These are phyloP conservation scores for Aplysina aerophoba DNA, from an alignment of 37 sponge, comb jelly and placozoan species.

Conservation along the genomic window DNA sequence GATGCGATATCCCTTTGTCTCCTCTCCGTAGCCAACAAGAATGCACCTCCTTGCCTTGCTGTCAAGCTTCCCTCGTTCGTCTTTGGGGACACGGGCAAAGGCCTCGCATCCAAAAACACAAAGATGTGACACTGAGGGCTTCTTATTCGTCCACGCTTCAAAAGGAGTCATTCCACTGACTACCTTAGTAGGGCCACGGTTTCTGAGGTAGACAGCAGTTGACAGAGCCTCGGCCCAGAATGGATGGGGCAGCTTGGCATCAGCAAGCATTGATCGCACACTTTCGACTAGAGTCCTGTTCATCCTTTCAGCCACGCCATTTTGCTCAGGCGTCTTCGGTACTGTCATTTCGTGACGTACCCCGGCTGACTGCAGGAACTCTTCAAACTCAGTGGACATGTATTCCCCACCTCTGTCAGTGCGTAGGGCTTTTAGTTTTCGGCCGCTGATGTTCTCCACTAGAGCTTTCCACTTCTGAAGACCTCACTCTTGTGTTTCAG, in stretches of 20 bases:
- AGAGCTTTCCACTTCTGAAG: conserved; percentile 70
- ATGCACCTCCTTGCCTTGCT: conserved; percentile 30
- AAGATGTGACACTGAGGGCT: conserved; percentile 36
- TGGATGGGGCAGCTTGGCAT: conserved; percentile 57
- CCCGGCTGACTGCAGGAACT: conserved; percentile 55
- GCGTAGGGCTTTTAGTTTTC: conserved; percentile 57
- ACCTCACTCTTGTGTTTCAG: conserved; percentile 58
- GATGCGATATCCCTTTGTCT: conserved; percentile 47
- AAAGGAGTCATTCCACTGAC: conserved; percentile 42
- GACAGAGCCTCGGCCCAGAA: conserved; percentile 79
- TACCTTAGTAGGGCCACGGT: conserved; percentile 56
- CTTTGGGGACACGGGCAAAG: conserved; percentile 45
- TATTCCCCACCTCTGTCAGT: conserved; percentile 68
- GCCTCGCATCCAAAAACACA: conserved; percentile 46
- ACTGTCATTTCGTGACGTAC: conserved; percentile 60
- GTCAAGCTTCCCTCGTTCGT: conserved; percentile 35
- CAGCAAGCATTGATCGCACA: conserved; percentile 67
- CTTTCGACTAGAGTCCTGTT: conserved; percentile 73
- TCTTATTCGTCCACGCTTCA: conserved; percentile 42
- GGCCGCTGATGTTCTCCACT: conserved; percentile 50
- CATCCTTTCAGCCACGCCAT: conserved; percentile 70
- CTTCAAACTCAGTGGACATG: conserved; percentile 54
- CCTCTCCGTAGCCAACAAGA: conserved; percentile 36
- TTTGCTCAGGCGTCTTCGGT: conserved; percentile 76
- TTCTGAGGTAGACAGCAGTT: conserved; percentile 64